A percentile compares a stretch with the other conserved stretches of the same genome.
These are phyloP conservation scores for Hypena proboscidalis DNA, from an alignment of 2,888 invertebrate species.

Conservation along the genomic window DNA sequence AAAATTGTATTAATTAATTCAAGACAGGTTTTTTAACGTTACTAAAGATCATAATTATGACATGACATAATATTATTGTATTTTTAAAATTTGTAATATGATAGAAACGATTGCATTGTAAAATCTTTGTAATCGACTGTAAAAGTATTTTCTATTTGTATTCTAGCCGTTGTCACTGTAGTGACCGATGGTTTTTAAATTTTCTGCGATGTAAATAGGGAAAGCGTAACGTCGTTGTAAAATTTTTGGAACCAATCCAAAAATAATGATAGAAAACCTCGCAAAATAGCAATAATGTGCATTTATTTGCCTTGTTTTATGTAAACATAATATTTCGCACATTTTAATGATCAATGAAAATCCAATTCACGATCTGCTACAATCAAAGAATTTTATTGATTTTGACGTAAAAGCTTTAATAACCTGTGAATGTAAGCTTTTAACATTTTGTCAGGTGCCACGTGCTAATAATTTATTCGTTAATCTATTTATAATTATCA, in stretches of 20 bases:
- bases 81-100: no score
- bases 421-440: no score
- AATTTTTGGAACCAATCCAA: conserved; percentile 76
- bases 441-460: no score
- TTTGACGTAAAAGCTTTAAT: conserved; percentile 18
- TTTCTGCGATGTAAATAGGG: conserved; percentile 84
- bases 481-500: no score
- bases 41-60: no score
- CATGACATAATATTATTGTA: no score
- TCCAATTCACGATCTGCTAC: conserved; percentile 16
- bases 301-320: conserved; percentile 51
- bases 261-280: conserved; percentile 77
- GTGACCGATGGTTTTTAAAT: conserved; percentile 85
- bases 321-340: conserved; percentile 31
- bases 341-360: conserved; percentile 42
- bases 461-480: no score
- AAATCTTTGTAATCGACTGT: conserved; percentile 79
- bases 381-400: conserved; percentile 20
- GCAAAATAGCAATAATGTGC: conserved; percentile 69
- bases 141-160: conserved; percentile 80
- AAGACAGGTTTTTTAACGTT: no score
- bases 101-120: conserved; percentile 15
- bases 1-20: conserved; percentile 48
- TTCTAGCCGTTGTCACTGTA: conserved; percentile 80
- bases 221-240: conserved; percentile 81